phyloP scores from a whole-genome alignment of 1,140 invertebrate genomes.

The Caenorhabditis remanei region DNA sequence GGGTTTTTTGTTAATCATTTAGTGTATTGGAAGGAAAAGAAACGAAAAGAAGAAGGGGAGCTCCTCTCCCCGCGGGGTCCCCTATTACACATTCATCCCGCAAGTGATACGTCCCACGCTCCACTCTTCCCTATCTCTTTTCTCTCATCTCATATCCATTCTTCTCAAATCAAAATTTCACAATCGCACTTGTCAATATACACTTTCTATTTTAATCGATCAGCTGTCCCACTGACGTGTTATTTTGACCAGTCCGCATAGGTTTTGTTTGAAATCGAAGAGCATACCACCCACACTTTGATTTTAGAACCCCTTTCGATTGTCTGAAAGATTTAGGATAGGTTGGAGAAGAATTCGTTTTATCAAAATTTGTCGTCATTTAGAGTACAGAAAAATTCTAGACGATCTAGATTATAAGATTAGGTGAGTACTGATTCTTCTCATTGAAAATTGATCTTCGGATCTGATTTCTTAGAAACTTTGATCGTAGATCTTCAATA shows the following conservation, averaged over 20 bases:
- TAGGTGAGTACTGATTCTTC: too few species aligned
- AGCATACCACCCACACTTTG: not conserved
- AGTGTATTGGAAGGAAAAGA: conserved; percentile 42
- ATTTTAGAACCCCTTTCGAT: too few species aligned
- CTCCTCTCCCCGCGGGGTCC: too few species aligned
- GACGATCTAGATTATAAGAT: too few species aligned
- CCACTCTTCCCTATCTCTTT: not conserved
- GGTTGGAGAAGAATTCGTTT: too few species aligned
- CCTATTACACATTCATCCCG: not conserved
- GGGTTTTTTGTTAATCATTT: conserved; percentile 49
- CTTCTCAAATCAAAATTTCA: conserved; percentile 56
- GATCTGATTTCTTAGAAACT: too few species aligned
- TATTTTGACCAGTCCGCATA: not conserved
- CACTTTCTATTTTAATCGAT: not conserved
- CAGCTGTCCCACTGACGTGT: conserved; percentile 9
- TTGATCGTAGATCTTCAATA: too few species aligned
- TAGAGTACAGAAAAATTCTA: too few species aligned
- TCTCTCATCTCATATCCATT: not conserved
- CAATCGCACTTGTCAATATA: not conserved
- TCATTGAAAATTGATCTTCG: too few species aligned
- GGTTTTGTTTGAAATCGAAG: too few species aligned
- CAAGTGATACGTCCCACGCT: conserved; percentile 28
- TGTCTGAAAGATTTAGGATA: too few species aligned
- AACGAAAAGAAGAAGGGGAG: not conserved
- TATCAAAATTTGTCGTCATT: too few species aligned